Conservation (phyloP, 2,113 vertebrate genomes). For the Cranoglanis bouderius region DNA sequence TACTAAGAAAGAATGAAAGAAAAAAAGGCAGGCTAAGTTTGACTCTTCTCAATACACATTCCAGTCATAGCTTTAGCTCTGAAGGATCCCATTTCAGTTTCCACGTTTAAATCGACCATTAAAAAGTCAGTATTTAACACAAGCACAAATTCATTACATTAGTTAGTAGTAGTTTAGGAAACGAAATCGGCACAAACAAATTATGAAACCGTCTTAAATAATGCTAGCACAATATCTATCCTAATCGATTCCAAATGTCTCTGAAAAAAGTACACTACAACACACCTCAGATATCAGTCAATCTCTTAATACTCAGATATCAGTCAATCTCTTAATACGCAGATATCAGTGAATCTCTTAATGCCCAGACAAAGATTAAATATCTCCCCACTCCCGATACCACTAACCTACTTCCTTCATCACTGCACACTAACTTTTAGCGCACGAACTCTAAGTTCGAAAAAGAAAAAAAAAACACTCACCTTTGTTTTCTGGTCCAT, state of each 20-base stretch:
- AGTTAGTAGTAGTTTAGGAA: not conserved
- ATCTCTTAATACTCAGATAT: not conserved
- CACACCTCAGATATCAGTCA: not conserved
- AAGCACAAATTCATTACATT: not conserved
- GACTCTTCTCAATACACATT: not conserved
- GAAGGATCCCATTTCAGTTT: not conserved
- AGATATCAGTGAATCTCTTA: not conserved
- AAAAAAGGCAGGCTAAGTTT: not conserved
- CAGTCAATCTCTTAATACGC: not conserved
- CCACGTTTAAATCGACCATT: not conserved
- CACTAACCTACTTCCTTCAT: not conserved
- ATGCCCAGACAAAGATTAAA: not conserved
- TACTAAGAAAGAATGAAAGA: not conserved
- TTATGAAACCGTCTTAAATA: not conserved
- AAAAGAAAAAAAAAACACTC: conserved; percentile 30
- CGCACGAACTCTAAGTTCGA: not conserved
- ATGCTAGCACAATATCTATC: not conserved
- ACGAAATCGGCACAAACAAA: not conserved
- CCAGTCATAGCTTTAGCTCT: not conserved
- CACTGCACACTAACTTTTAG: not conserved
- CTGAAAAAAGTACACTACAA: not conserved
- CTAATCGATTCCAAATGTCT: not conserved
- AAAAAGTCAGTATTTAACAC: not conserved
- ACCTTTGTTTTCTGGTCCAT: conserved; percentile 59
- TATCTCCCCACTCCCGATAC: not conserved